Percentiles rank a stretch among this genome's conserved stretches.
phyloP scores from a whole-genome alignment of 2,113 vertebrate genomes.

The Triplophysa tibetana region DNA sequence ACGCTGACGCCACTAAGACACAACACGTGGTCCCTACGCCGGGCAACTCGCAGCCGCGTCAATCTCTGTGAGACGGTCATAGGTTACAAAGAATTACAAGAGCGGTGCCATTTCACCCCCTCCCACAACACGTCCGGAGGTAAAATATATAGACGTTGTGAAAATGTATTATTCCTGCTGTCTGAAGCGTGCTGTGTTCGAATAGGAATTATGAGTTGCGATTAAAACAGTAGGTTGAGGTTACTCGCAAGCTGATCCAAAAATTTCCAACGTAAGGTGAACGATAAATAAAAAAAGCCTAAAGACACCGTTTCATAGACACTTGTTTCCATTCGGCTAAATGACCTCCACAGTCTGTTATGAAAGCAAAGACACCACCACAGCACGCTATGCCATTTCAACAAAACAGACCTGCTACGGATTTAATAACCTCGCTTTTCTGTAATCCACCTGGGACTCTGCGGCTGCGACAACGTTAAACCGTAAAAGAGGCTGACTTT shows the following conservation, averaged over 20 bases:
- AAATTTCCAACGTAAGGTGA: background rate
- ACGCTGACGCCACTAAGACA: slow-evolving; percentile 48
- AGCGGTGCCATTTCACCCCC: background rate
- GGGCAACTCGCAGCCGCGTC: slow-evolving; percentile 37
- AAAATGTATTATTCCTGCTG: slow-evolving; percentile 9
- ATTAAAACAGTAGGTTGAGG: slow-evolving; percentile 1
- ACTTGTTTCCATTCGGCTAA: background rate
- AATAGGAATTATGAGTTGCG: slow-evolving; percentile 14
- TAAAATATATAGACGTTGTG: slow-evolving; percentile 5
- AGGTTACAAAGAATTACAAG: slow-evolving; percentile 27
- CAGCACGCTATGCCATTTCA: slow-evolving; percentile 29
- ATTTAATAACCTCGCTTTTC: slow-evolving; percentile 44
- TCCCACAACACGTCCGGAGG: background rate
- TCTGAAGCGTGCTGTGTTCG: background rate
- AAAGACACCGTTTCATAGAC: slow-evolving; percentile 6
- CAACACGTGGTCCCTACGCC: slow-evolving; percentile 47
- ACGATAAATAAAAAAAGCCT: background rate
- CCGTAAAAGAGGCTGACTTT: slow-evolving; percentile 65
- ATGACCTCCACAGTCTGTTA: slow-evolving; percentile 33
- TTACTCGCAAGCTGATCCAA: background rate
- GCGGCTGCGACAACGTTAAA: slow-evolving; percentile 67
- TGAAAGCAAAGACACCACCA: slow-evolving; percentile 17
- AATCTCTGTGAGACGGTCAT: slow-evolving; percentile 3
- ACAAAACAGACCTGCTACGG: slow-evolving; percentile 30
- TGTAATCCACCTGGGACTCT: slow-evolving; percentile 57